Percentiles rank a stretch among this genome's conserved stretches.
Conservation (phyloP, 2,797 vertebrate species). For the Limnodromus scolopaceus region DNA sequence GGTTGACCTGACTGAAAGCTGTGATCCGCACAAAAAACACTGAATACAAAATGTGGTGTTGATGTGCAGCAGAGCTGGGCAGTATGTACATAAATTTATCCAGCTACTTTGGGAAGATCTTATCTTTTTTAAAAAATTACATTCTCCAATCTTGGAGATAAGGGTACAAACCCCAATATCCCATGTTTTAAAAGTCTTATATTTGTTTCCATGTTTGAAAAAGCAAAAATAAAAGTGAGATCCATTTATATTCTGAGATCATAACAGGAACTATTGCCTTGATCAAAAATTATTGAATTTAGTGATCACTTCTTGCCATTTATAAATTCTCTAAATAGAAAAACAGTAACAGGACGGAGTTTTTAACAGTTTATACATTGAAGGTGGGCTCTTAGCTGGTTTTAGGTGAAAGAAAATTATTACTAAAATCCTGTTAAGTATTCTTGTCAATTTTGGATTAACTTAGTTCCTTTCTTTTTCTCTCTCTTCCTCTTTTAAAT, state of each 20-base stretch:
- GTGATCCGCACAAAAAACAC: background rate
- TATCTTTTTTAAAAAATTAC: background rate
- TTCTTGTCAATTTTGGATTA: background rate
- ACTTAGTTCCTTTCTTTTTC: background rate
- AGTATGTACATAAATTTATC: background rate
- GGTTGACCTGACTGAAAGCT: conserved; percentile 53
- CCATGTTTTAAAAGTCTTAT: background rate
- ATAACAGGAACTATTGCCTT: background rate
- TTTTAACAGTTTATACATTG: background rate
- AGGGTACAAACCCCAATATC: background rate
- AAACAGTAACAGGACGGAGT: background rate
- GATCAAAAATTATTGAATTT: background rate
- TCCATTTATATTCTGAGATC: background rate
- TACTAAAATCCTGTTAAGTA: background rate
- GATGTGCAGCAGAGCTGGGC: background rate
- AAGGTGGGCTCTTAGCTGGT: background rate
- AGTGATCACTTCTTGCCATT: background rate
- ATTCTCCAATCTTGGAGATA: background rate
- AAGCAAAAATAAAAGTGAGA: background rate
- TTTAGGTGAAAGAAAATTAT: background rate
- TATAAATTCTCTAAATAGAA: background rate
- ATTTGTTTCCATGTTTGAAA: background rate
- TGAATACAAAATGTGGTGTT: conserved; percentile 8
- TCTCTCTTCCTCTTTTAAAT: background rate
- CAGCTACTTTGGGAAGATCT: background rate